Conservation (phyloP, 2,888 invertebrate genomes). For the Drosophila lutescens region DNA sequence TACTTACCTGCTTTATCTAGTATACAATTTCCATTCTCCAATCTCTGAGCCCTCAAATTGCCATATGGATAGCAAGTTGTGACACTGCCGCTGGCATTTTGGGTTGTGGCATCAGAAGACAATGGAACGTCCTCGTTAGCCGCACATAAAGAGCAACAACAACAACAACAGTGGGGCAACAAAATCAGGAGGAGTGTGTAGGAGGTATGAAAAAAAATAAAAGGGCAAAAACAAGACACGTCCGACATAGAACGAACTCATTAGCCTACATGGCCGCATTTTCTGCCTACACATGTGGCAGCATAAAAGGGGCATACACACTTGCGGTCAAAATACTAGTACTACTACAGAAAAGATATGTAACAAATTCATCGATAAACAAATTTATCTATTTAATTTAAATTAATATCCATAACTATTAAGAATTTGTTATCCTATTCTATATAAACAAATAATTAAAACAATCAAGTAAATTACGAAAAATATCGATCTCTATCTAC, state of each 20-base stretch:
- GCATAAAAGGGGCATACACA: slow-evolving; percentile 1
- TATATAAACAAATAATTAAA: too few relatives aligned
- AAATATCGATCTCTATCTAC: too few relatives aligned
- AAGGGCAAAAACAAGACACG: slow-evolving; percentile 50
- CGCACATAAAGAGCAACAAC: slow-evolving; percentile 40
- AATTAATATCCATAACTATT: too few relatives aligned
- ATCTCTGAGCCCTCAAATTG: slow-evolving; percentile 17
- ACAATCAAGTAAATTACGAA: too few relatives aligned
- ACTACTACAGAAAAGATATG: not conserved
- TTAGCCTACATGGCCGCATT: slow-evolving; percentile 76
- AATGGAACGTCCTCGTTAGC: slow-evolving; percentile 59
- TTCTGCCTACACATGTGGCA: slow-evolving; percentile 70
- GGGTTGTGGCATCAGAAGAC: slow-evolving; percentile 32
- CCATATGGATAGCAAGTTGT: slow-evolving; percentile 16
- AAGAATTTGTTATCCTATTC: too few relatives aligned
- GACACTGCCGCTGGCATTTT: slow-evolving; percentile 56
- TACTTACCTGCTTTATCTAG: not conserved
- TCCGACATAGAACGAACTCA: slow-evolving; percentile 68
- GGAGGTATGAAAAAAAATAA: slow-evolving; percentile 16
- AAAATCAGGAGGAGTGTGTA: slow-evolving; percentile 16
- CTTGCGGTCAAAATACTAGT: not conserved
- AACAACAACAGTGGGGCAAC: slow-evolving; percentile 16
- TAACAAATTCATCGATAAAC: too few relatives aligned
- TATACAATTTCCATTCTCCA: not conserved
- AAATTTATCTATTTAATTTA: not conserved